Base-by-base conservation (phyloP, 2,797 vertebrate species). In the Parotocinclus haroldoi region DNA sequence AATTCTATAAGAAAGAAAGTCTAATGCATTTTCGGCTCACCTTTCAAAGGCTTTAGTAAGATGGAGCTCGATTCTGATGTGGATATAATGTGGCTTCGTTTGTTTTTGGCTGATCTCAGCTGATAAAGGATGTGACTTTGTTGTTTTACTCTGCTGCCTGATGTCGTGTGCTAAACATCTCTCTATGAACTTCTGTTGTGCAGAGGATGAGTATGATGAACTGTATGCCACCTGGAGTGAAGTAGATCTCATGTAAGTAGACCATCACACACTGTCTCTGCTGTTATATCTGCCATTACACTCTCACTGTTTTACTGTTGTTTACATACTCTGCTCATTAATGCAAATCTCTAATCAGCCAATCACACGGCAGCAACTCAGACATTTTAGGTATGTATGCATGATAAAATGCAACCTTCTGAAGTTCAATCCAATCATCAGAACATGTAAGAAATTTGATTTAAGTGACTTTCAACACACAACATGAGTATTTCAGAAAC, bases 201-300 rank as follows among this genome's bases (percentile, higher is more conserved):
- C 77, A 90, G 90, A 90, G 52, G 83, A 86, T 10, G 87, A 88
- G 10, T 82, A 86, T 10, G 67, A 78, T 49, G 63, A 73, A 37
- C 36, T 74, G 3, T 81, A 80, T 53, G 56, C 65, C 69, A 86
- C 85, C 76, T 89, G 82, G 81, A 81, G 78, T 69, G 89, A 90
- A 58, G 19, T 65, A 0, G 88, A 90, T n/a, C 73, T 91, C 12
- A 87, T 83, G 91, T 87, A 75, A 84, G 80, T 75, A 10, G 73
- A 76, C 51, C 19, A 27, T 18, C 12, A 7, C 7, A 27, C 27
- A 27, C 5, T 27, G 5, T 27, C 5, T 27, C 5, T 12, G 10
- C 19, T 27, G 27, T 27, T 27, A 5, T 27, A 27, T 27, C 27
- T 5, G 2, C 5, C 5, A 27, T 27, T 27, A 27, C 27, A 27